A percentile compares a stretch with the other conserved stretches of the same genome.
Evolutionary conservation across 2,113 vertebrate species (phyloP).

Genomic region (Thomomys bottae): DNA sequence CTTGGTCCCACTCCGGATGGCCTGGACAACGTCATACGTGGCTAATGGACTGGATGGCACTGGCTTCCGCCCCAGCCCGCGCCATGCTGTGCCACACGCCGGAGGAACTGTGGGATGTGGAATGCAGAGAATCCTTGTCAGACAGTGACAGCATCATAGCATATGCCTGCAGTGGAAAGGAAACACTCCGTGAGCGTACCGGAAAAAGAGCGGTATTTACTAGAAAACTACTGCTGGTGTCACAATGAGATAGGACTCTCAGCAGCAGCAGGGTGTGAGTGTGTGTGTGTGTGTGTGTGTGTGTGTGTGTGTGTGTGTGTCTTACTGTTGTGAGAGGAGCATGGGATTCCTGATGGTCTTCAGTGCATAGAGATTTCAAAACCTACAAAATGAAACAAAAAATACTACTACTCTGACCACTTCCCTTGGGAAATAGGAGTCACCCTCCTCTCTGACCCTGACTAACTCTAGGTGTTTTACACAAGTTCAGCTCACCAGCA

Average conservation of each 20-base stretch:
- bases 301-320: too few relatives aligned
- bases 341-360: neutral
- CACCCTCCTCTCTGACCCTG: too few relatives aligned
- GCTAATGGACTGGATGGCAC: constrained; percentile 96
- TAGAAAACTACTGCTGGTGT: neutral
- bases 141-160: constrained; percentile 99
- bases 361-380: neutral
- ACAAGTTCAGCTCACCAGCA: neutral
- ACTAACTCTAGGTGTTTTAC: neutral
- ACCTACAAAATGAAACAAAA: neutral
- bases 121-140: constrained; percentile 96
- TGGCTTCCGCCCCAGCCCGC: constrained; percentile 94
- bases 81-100: constrained; percentile 97
- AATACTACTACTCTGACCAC: neutral
- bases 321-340: neutral
- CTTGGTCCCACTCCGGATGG: constrained; percentile 88
- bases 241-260: neutral
- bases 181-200: constrained; percentile 18
- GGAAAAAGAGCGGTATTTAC: neutral
- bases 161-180: constrained; percentile 89
- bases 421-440: neutral
- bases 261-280: neutral
- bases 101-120: constrained; percentile 90
- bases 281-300: neutral
- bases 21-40: constrained; percentile 94